Evolutionary conservation across 2,797 vertebrate genomes (phyloP).

Genomic region (Siniperca obscura): DNA sequence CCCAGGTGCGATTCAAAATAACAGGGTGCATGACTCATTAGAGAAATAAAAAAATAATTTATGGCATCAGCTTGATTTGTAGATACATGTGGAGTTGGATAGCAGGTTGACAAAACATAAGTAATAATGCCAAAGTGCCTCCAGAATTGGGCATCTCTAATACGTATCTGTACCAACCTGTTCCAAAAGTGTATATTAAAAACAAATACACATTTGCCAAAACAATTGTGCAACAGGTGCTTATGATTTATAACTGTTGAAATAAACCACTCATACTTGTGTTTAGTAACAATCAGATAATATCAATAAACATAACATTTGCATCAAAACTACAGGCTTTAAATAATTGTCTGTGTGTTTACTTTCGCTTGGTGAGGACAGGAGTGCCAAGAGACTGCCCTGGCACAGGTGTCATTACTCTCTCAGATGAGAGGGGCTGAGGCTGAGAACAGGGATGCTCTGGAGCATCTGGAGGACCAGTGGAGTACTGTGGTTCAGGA

Average conservation of each 20-base stretch:
- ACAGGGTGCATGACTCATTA: not conserved
- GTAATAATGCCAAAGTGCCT: constrained; percentile 2
- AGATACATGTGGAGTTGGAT: constrained; percentile 8
- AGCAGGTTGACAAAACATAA: not conserved
- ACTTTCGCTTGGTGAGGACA: constrained; percentile 58
- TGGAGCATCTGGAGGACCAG: constrained; percentile 62
- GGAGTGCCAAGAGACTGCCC: constrained; percentile 81
- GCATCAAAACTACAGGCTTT: not conserved
- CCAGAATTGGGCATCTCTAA: not conserved
- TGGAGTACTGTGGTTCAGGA: constrained; percentile 86
- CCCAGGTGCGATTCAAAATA: constrained; percentile 85
- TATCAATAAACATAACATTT: not conserved
- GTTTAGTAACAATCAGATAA: constrained; percentile 3
- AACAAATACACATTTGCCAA: not conserved
- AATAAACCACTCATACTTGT: not conserved
- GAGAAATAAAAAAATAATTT: not conserved
- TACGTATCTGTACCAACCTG: not conserved
- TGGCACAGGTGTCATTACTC: constrained; percentile 76
- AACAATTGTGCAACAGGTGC: not conserved
- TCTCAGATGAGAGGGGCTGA: constrained; percentile 54
- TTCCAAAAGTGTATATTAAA: not conserved
- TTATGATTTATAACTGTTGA: not conserved
- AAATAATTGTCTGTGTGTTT: not conserved
- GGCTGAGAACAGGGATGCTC: constrained; percentile 41
- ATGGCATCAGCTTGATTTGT: not conserved